These are phyloP conservation scores for Drosophila ogumai DNA, from an alignment of 1,140 invertebrate species.

Conservation along the genomic window DNA sequence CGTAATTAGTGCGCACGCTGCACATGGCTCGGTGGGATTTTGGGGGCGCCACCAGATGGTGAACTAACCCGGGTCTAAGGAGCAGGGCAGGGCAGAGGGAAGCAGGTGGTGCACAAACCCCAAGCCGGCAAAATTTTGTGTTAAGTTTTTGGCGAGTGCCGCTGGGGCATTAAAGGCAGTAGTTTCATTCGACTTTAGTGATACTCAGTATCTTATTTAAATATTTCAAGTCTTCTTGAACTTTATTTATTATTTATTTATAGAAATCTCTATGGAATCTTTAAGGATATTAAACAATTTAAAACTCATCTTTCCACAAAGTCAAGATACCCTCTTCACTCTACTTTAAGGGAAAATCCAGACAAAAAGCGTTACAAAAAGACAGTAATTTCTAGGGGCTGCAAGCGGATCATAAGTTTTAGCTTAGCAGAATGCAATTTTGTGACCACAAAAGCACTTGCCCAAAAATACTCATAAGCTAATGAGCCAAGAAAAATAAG, in stretches of 20 bases:
- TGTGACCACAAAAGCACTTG: not conserved
- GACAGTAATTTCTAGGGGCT: not conserved
- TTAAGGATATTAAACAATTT: not conserved
- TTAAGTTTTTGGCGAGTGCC: conserved; percentile 56
- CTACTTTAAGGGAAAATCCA: not conserved
- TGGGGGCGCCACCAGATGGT: not conserved
- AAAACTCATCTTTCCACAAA: not conserved
- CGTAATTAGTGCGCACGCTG: conserved; percentile 72
- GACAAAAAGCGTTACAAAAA: not conserved
- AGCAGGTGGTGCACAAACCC: not conserved
- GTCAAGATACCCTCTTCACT: not conserved
- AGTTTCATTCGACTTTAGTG: not conserved
- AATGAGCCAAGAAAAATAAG: conserved; percentile 15
- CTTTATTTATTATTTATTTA: too few relatives aligned
- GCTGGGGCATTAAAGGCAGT: conserved; percentile 7
- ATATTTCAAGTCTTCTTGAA: not conserved
- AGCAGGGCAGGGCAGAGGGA: not conserved
- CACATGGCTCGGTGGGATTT: conserved; percentile 29
- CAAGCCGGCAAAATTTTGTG: conserved; percentile 49
- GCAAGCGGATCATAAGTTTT: conserved; percentile 71
- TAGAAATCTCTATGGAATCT: not conserved
- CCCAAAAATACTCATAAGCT: conserved; percentile 9
- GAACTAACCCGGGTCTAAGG: conserved; percentile 1
- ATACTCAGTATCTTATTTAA: not conserved
- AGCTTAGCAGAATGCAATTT: conserved; percentile 61